Evolutionary conservation across 35 echinoderm and acorn worm genomes (phyloP).

Genomic region (Ophiothrix spiculata): DNA sequence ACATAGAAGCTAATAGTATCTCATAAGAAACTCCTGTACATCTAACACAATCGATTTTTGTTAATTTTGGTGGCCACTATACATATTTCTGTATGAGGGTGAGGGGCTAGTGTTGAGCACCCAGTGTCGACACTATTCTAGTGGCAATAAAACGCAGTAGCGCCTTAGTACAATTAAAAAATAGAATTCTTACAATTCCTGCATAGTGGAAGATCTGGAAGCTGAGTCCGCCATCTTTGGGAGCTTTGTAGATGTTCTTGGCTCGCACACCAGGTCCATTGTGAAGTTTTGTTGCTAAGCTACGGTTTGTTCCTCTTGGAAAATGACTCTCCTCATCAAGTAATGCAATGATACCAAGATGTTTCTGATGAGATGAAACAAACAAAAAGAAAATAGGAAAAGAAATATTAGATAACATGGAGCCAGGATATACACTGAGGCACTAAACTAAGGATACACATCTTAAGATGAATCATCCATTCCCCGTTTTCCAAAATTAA

Average conservation of each 20-base stretch:
- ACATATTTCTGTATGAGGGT: too few relatives aligned
- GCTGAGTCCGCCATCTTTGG: constrained; percentile 68
- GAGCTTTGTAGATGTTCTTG: constrained; percentile 77
- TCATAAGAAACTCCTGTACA: too few relatives aligned
- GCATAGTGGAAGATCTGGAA: constrained; percentile 94
- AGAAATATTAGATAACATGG: neutral
- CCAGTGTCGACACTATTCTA: too few relatives aligned
- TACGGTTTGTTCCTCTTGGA: constrained; percentile 66
- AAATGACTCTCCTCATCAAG: constrained; percentile 97
- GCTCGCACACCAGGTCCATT: constrained; percentile 59
- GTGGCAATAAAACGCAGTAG: too few relatives aligned
- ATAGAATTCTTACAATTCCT: constrained; percentile 65
- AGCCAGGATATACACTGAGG: neutral
- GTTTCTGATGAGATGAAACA: constrained; percentile 36
- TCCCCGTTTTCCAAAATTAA: too few relatives aligned
- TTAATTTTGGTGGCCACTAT: too few relatives aligned
- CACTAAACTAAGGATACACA: neutral
- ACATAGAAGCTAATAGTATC: too few relatives aligned
- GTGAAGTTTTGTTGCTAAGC: constrained; percentile 93
- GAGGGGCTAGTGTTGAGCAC: too few relatives aligned
- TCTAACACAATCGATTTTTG: too few relatives aligned
- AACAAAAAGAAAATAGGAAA: neutral
- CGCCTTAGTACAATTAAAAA: too few relatives aligned
- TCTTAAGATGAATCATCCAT: neutral
- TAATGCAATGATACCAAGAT: constrained; percentile 74